phyloP scores from a whole-genome alignment of 1,140 invertebrate species.

The Physella acuta region DNA sequence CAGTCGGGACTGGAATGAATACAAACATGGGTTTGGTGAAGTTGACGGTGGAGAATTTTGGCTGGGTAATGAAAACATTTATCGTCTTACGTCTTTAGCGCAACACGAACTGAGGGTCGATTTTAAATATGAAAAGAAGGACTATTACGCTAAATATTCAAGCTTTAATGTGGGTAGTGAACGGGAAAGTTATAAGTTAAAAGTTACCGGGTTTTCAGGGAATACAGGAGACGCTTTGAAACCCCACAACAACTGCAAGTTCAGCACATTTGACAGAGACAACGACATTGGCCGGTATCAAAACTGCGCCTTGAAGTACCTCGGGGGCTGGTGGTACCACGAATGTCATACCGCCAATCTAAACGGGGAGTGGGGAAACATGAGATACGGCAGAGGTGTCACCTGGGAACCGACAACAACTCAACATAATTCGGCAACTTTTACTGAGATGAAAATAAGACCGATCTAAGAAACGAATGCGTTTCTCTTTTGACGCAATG shows the following conservation, averaged over 20 bases:
- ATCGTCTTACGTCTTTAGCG: not conserved
- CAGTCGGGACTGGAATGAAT: not conserved
- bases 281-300: not conserved
- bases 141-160: not conserved
- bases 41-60: too few relatives aligned
- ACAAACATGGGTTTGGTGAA: conserved; percentile 1
- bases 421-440: not conserved
- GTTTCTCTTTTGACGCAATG: too few relatives aligned
- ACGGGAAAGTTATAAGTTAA: not conserved
- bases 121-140: not conserved
- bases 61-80: conserved; percentile 1
- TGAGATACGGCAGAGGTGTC: not conserved
- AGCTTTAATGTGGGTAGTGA: not conserved
- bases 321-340: not conserved
- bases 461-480: too few relatives aligned
- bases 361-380: not conserved
- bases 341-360: not conserved
- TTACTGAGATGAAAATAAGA: not conserved
- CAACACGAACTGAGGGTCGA: not conserved
- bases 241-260: not conserved
- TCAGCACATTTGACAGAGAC: not conserved
- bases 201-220: not conserved
- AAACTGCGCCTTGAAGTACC: not conserved
- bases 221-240: not conserved
- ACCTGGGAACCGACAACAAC: not conserved